Evolutionary conservation across 1,140 invertebrate genomes (phyloP), one percentile per base, ranked within the genome.

Genomic region (Drosophila bocqueti): DNA sequence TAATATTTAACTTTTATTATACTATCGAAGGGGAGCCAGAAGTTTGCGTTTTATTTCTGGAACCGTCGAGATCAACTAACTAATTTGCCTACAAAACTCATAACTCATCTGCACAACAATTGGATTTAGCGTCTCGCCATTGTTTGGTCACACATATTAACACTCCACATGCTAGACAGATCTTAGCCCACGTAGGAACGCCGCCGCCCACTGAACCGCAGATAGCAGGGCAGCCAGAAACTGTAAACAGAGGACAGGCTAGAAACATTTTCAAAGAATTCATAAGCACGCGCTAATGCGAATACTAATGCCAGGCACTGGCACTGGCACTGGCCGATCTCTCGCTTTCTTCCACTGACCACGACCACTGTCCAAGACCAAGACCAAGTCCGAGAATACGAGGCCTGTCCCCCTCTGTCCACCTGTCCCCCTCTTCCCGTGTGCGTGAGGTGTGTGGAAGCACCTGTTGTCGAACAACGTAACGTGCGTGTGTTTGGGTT

Each of bases 201-300:
- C 55, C 55, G 43, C 74, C 82, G 76, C 81, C 52, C 49, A 83
- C 60, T n/a, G 57, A 49, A 11, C 43, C 6, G 31, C 46, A 43
- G 31, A 62, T 57, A 79, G 52, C 73, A 10, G 34, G 34, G 0
- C 18, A 38, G 34, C 21, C 16, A 6, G 34, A 55, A 73, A 73
- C 68, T 61, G 69, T 73, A 61, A 73, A 73, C 68, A 34, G 67
- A 21, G 63, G 45, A 68, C 34, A 75, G 43, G 43, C 71, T 43
- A 75, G 52, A 61, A 71, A 45, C 36, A 67, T 86, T 81, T 87
- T 75, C 61, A 83, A 83, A 83, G 83, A 87, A 87, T 87, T 87
- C 65, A 74, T 89, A 89, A 81, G 77, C 83, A 89, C 84, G 74
- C 83, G 80, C 84, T 89, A 89, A 87, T 80, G 58, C 76, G 82